Evolutionary conservation across 1,140 invertebrate species (phyloP), one percentile per base, ranked within the genome.

Genomic region (Drosophila orosa): DNA sequence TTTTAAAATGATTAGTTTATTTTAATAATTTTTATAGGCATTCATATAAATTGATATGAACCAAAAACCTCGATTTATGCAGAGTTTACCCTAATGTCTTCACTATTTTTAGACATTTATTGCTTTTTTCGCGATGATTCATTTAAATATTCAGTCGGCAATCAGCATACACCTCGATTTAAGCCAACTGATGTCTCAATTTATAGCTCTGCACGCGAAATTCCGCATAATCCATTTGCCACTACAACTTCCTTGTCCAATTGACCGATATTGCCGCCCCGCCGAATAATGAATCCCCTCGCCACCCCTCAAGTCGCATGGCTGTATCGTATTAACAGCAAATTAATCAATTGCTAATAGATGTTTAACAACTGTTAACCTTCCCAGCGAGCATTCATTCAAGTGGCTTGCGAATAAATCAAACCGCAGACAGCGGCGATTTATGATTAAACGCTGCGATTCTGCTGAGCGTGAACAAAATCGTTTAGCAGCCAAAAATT

Each of bases 311-410:
- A n/a, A 62, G 29, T 77, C 72, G 50, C 50, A 76, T 69, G 63
- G 54, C 75, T 54, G 59, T 47, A 59, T 54, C 65, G 58, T 69
- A 78, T 82, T 76, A 78, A 60, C 58, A 50, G 59, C 55, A 84
- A 89, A 87, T 80, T 87, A 87, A 89, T 87, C 83, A 87, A 87
- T 69, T 69, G 66, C 72, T 80, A 80, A 74, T 87, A 89, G 85
- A 87, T 71, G 72, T 63, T 87, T 74, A 87, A 78, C 84, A 83
- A 80, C 84, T 63, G 81, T 89, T 87, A 87, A 87, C 83, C 83
- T 87, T 87, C 83, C 65, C 65, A 22, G 52, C 67, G 63, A 71
- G 76, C 84, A 78, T 80, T 89, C 83, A 81, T 79, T 89, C 76
- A 74, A 87, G 80, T 71, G 40, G 84, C 57, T 74, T 66, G 76